Evolutionary conservation across 2,888 invertebrate genomes (phyloP), one percentile per base, ranked within the genome.

Genomic region (Crepidodera aurea): DNA sequence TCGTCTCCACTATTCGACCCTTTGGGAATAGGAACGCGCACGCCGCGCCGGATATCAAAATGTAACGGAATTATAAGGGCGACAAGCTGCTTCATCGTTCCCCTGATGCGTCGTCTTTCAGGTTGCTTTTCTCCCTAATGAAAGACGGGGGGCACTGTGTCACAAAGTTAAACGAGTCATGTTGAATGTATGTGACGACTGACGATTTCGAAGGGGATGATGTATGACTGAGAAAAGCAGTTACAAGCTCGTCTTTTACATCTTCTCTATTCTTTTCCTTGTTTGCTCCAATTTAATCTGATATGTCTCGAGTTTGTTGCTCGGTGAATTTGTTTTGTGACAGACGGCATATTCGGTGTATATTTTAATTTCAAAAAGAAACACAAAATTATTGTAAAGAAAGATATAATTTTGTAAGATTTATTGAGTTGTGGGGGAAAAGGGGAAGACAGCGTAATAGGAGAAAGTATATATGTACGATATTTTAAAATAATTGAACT

Each of bases 21-120:
- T 22, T 48, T 22, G 16, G 60, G 51, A 55, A 61, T 13, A 34
- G 8, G 22, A 40, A 40, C 42, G 37, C 37, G 12, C 42, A 51
- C 16, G 37, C 12, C 40, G 57, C 67, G 69, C 65, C 40, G 60
- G 60, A 59, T 67, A 62, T 69, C 66, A 65, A 62, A 68, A 66
- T 66, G 69, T 69, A 70, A 69, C 68, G 66, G 68, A 71, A 71
- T 71, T 69, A 69, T 65, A 57, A 56, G 51, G 64, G 66, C 67
- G 70, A 70, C 68, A 71, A 67, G 70, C 68, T 69, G 68, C 65
- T 68, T 69, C 68, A 70, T 68, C 62, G 68, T 60, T 67, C 71
- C 69, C 71, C 29, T 2, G 69, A 62, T 64, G 25, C 48, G 13
- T 13, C 32, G 37, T 42, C 56, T 56, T 46, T 62, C 51, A 4